Evolutionary conservation across 2,888 invertebrate species (phyloP).

Genomic region (Tyria jacobaeae): DNA sequence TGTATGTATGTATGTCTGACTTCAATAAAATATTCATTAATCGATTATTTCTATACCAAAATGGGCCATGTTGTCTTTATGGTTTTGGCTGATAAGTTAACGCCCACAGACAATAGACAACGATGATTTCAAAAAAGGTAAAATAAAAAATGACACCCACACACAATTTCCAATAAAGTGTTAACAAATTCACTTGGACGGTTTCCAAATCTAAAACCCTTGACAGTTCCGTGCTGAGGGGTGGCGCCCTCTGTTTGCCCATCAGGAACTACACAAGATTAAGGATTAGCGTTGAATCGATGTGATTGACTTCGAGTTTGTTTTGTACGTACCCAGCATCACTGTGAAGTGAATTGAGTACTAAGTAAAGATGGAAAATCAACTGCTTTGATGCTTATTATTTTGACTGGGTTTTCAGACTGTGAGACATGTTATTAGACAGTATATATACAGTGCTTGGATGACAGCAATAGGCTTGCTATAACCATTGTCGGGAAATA

Average conservation of each 20-base stretch:
- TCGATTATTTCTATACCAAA: too few relatives aligned
- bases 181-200: slow-evolving; percentile 14
- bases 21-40: too few relatives aligned
- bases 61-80: too few relatives aligned
- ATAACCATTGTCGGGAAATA: too few relatives aligned
- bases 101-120: too few relatives aligned
- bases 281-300: slow-evolving; percentile 39
- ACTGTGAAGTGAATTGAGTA: not conserved
- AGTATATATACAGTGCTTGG: too few relatives aligned
- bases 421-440: too few relatives aligned
- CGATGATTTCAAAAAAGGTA: not conserved
- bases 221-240: slow-evolving; percentile 19
- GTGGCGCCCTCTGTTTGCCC: slow-evolving; percentile 54
- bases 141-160: slow-evolving; percentile 4
- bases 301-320: slow-evolving; percentile 39
- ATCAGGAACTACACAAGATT: slow-evolving; percentile 52
- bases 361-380: not conserved
- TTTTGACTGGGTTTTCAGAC: not conserved
- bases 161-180: slow-evolving; percentile 25
- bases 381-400: not conserved
- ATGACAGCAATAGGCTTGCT: too few relatives aligned
- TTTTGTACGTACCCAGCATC: slow-evolving; percentile 5
- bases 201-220: slow-evolving; percentile 17
- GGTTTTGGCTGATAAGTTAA: too few relatives aligned
- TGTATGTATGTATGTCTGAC: too few relatives aligned